Evolutionary conservation across 2,888 invertebrate species (phyloP), one percentile per base, ranked within the genome.

Genomic region (Euproctis similis): DNA sequence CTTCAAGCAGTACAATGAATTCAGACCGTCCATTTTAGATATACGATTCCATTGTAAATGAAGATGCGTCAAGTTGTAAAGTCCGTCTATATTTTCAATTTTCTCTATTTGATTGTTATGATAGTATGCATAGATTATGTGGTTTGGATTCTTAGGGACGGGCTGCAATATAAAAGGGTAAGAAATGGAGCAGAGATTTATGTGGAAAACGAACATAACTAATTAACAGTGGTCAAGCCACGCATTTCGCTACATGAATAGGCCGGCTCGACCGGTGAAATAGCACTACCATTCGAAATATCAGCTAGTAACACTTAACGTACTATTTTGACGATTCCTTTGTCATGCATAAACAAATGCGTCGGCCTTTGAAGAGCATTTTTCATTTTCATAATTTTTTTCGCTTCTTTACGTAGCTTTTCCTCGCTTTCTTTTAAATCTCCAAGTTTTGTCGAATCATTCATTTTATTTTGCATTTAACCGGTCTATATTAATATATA

Each of bases 41-140:
- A 95, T 90, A 59, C 89, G 89, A 59, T 95, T 95, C 77, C 91
- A 92, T 70, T 92, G 94, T 8, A 92, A 65, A 64, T 89, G 94
- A 24, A 92, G 73, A 45, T 92, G 88, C 1, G 89, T 90, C 21
- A 94, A 67, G 46, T 90, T 89, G 25, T 69, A 77, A 2, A 94
- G 76, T 12, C 77, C 66, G 26, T 89, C 81, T 4, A 96, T 59
- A 52, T 93, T 92, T 60, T 92, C 87, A 11, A 97, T 89, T 61
- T 88, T 88, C 1, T 86, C 69, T 42, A 97, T 90, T 47, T 87
- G 87, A 64, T 97, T 97, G 55, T 92, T 92, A 58, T 94, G 96
- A 20, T 93, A 85, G 72, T 91, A 96, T 9, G 92, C 82, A 42
- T 89, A 87, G 10, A 86, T 81, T 22, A 93, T 46, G 26, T 85